phyloP scores from a whole-genome alignment of 1,140 invertebrate genomes.

The Orchestia grillus region DNA sequence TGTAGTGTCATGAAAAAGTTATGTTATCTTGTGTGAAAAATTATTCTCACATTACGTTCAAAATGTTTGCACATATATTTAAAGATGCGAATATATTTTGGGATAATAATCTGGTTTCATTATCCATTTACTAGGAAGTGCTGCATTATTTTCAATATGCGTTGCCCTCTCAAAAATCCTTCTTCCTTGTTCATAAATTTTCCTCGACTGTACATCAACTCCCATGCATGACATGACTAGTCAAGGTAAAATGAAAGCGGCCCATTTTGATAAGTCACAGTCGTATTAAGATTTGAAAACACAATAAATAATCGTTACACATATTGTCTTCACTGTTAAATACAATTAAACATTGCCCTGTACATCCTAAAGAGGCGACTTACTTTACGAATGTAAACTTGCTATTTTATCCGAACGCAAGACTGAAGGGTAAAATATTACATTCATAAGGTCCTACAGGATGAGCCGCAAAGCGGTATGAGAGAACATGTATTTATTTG shows the following conservation, averaged over 20 bases:
- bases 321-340: slow-evolving; percentile 32
- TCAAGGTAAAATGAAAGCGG: background rate
- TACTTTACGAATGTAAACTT: background rate
- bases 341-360: background rate
- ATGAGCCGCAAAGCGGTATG: background rate
- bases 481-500: background rate
- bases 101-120: background rate
- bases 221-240: background rate
- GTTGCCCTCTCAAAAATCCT: background rate
- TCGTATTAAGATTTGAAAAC: slow-evolving; percentile 16
- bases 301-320: background rate
- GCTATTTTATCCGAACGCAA: background rate
- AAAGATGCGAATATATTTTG: background rate
- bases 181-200: background rate
- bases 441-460: background rate
- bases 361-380: background rate
- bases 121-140: background rate
- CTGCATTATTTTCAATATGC: too few species aligned
- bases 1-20: too few species aligned
- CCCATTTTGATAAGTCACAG: background rate
- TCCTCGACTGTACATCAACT: background rate
- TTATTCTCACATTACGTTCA: too few species aligned
- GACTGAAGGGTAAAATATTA: background rate
- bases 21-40: too few species aligned
- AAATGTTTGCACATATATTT: background rate